Percentiles rank a stretch among this genome's conserved stretches.
These are phyloP conservation scores for Crematogaster levior DNA, from an alignment of 2,888 invertebrate species.

Conservation along the genomic window DNA sequence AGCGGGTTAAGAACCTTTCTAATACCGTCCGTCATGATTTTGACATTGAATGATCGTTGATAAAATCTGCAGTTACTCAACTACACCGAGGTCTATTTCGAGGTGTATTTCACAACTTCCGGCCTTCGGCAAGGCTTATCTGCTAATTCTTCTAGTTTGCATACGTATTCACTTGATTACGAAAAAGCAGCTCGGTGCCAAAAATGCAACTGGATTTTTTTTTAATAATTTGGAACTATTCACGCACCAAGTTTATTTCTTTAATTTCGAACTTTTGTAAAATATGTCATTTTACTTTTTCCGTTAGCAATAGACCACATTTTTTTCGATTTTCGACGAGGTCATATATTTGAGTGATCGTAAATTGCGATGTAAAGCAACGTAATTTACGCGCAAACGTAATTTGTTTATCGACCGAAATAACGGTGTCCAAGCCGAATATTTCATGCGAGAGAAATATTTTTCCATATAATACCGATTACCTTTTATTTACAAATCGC, in stretches of 20 bases:
- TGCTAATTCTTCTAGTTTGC: slow-evolving; percentile 57
- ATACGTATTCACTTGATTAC: slow-evolving; percentile 52
- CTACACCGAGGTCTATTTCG: slow-evolving; percentile 60
- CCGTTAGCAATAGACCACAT: background rate
- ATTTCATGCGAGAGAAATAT: slow-evolving; percentile 25
- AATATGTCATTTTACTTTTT: slow-evolving; percentile 7
- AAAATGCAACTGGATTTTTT: slow-evolving; percentile 4
- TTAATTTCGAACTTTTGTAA: slow-evolving; percentile 4
- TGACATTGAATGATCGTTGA: slow-evolving; percentile 54
- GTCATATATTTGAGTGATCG: background rate
- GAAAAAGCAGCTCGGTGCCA: slow-evolving; percentile 11
- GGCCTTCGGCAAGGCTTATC: slow-evolving; percentile 58
- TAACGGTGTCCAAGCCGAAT: slow-evolving; percentile 26
- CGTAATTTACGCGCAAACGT: slow-evolving; percentile 19
- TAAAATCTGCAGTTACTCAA: slow-evolving; percentile 54
- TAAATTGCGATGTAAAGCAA: slow-evolving; percentile 18
- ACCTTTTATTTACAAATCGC: slow-evolving; percentile 54
- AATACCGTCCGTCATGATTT: slow-evolving; percentile 28
- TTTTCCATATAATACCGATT: slow-evolving; percentile 35
- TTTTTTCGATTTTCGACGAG: slow-evolving; percentile 22
- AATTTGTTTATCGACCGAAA: slow-evolving; percentile 42
- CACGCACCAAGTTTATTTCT: background rate
- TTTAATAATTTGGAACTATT: background rate
- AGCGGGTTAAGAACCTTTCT: slow-evolving; percentile 62
- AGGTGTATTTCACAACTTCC: slow-evolving; percentile 52